Evolutionary conservation across 2,797 vertebrate species (phyloP).

Genomic region (Stomatorhinus walkeri): DNA sequence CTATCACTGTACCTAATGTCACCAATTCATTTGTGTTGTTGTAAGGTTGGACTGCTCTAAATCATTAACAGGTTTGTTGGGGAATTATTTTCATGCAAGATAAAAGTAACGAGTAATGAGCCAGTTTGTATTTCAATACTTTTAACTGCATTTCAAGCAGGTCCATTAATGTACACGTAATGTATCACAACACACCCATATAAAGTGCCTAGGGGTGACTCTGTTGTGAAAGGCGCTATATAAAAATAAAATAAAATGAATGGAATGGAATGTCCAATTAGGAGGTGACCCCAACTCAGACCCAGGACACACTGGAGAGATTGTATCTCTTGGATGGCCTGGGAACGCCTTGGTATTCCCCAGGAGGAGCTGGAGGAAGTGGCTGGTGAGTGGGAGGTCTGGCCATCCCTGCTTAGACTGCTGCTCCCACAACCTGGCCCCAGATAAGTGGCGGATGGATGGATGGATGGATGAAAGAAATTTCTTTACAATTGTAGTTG

Average conservation of each 20-base stretch:
- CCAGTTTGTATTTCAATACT: neutral
- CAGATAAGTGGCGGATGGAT: neutral
- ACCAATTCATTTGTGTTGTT: neutral
- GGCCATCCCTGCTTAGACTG: neutral
- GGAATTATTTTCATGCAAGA: neutral
- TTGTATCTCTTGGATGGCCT: neutral
- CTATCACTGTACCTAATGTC: neutral
- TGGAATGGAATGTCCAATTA: neutral
- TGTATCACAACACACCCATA: neutral
- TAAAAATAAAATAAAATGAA: neutral
- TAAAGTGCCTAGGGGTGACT: neutral
- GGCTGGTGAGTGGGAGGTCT: neutral
- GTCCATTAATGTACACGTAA: neutral
- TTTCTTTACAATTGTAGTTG: neutral
- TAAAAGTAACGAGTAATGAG: neutral
- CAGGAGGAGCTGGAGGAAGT: neutral
- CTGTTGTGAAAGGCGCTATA: neutral
- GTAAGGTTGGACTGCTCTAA: neutral
- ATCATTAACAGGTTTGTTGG: neutral
- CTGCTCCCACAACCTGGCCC: neutral
- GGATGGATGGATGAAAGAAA: neutral
- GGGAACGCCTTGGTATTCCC: neutral
- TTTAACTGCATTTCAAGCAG: neutral
- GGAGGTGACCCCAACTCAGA: neutral
- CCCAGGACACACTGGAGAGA: neutral